These are phyloP conservation scores for Anadara kagoshimensis DNA, from an alignment of 1,140 invertebrate genomes.

Conservation along the genomic window DNA sequence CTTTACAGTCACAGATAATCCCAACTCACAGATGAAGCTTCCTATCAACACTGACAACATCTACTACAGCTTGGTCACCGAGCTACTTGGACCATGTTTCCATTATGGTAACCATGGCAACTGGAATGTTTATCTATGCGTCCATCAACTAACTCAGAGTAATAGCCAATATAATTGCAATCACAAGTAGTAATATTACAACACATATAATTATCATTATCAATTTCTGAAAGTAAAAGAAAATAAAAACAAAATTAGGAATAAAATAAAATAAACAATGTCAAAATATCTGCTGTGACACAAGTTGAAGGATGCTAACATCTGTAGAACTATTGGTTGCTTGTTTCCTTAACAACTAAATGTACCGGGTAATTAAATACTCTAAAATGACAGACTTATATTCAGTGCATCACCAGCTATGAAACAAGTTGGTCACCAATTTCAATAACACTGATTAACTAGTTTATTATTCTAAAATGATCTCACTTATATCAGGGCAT, in stretches of 20 bases:
- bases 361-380: too few species aligned
- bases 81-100: background rate
- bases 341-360: too few species aligned
- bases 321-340: background rate
- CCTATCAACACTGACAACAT: background rate
- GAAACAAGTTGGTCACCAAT: too few species aligned
- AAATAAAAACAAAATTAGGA: slow-evolving; percentile 17
- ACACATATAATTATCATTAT: slow-evolving; percentile 68
- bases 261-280: slow-evolving; percentile 1
- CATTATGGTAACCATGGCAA: background rate
- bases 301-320: background rate
- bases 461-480: too few species aligned
- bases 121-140: background rate
- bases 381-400: too few species aligned
- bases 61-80: background rate
- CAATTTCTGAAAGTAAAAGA: slow-evolving; percentile 65
- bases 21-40: background rate
- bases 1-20: background rate
- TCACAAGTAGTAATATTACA: slow-evolving; percentile 56
- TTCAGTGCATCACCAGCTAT: too few species aligned
- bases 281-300: background rate
- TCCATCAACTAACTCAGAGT: slow-evolving; percentile 4
- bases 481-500: too few species aligned
- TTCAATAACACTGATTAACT: too few species aligned
- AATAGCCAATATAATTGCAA: slow-evolving; percentile 52